These are phyloP conservation scores for Gambusia holbrooki DNA, from an alignment of 2,113 vertebrate species.

Conservation along the genomic window DNA sequence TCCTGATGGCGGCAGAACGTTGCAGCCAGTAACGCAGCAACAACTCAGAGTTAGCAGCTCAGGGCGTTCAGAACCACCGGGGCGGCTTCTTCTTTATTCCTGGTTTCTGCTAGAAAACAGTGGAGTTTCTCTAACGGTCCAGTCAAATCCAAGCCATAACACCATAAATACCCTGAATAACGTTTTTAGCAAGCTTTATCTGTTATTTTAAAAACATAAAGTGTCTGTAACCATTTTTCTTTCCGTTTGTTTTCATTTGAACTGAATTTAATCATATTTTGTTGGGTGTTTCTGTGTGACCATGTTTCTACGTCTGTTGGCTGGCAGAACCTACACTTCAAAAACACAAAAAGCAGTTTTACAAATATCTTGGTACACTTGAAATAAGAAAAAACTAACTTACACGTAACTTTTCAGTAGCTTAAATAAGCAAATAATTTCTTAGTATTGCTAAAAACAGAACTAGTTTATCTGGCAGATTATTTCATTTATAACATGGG, in stretches of 20 bases:
- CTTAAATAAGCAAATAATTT: too few relatives aligned
- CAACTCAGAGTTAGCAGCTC: background rate
- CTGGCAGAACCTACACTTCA: background rate
- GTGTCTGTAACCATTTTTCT: background rate
- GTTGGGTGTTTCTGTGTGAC: background rate
- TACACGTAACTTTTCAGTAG: too few relatives aligned
- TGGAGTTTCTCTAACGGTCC: background rate
- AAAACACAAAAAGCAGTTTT: too few relatives aligned
- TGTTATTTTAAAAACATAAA: slow-evolving; percentile 7
- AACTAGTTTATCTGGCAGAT: too few relatives aligned
- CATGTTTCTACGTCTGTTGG: background rate
- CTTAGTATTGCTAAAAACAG: too few relatives aligned
- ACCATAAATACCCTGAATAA: background rate
- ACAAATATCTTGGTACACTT: too few relatives aligned
- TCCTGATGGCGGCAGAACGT: background rate
- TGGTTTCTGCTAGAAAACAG: too few relatives aligned
- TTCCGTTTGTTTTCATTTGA: background rate
- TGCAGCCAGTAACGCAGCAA: too few relatives aligned
- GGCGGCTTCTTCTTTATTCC: background rate
- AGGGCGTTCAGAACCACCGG: background rate
- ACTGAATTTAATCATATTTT: background rate
- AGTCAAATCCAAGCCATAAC: slow-evolving; percentile 2
- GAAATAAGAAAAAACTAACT: too few relatives aligned
- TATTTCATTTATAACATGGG: too few relatives aligned
- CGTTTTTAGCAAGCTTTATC: background rate